Evolutionary conservation across 23 tunicate genomes (phyloP).

Genomic region (Styela clava): DNA sequence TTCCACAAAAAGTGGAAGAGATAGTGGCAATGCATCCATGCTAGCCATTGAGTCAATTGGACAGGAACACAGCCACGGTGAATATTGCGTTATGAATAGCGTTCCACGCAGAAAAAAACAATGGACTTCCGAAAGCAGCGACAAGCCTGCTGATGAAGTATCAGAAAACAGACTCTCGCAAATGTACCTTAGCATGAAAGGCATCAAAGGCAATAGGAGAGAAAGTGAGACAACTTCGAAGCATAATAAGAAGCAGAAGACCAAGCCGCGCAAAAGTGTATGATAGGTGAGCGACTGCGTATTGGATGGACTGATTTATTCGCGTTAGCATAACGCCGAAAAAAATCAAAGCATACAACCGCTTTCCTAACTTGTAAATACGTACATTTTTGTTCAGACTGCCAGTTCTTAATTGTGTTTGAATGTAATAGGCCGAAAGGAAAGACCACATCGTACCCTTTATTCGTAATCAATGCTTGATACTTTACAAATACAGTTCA

Average conservation of each 20-base stretch:
- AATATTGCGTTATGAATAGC: not conserved
- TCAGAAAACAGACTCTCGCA: not conserved
- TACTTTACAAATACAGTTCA: no score
- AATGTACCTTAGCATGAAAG: not conserved
- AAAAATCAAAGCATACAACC: no score
- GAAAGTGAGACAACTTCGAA: not conserved
- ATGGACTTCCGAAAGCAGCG: not conserved
- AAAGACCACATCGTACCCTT: no score
- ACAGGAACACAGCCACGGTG: not conserved
- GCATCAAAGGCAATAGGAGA: not conserved
- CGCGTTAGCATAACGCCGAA: no score
- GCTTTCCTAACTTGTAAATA: no score
- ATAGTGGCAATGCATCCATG: not conserved
- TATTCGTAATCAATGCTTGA: no score
- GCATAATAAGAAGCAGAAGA: not conserved
- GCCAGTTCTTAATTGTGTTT: no score
- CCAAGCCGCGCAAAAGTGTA: not conserved
- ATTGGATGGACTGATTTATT: no score
- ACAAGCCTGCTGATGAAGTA: not conserved
- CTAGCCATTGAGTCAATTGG: not conserved
- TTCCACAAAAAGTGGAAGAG: not conserved
- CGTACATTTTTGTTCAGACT: no score
- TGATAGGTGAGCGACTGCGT: no score
- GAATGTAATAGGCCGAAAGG: no score
- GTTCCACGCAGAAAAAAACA: not conserved